phyloP scores from a whole-genome alignment of 2,797 vertebrate genomes.

The Columba guinea region DNA sequence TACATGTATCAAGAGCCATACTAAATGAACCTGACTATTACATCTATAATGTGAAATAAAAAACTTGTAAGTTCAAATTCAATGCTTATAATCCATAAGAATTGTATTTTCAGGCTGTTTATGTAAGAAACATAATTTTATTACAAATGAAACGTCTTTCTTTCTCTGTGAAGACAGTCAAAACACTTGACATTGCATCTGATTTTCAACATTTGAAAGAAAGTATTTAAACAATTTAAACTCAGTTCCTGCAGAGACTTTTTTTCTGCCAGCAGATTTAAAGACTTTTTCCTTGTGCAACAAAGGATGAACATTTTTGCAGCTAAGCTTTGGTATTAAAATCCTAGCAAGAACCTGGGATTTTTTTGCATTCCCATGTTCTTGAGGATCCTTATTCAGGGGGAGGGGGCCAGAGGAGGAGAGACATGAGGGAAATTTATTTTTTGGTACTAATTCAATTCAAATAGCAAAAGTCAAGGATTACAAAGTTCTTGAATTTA shows the following conservation, averaged over 20 bases:
- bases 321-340: neutral
- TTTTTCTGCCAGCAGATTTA: neutral
- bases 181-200: neutral
- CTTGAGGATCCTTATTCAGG: neutral
- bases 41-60: neutral
- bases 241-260: neutral
- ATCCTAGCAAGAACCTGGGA: neutral
- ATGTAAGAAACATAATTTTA: neutral
- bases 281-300: neutral
- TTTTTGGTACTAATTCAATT: neutral
- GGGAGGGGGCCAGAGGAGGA: too few species aligned
- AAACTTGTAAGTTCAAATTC: slow-evolving; percentile 17
- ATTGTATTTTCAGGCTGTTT: neutral
- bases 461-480: neutral
- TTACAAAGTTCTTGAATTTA: neutral
- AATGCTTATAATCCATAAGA: slow-evolving; percentile 14
- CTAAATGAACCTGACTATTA: slow-evolving; percentile 11
- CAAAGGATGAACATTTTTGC: neutral
- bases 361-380: neutral
- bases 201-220: neutral
- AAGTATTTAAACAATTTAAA: neutral
- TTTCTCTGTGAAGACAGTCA: neutral
- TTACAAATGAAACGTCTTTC: neutral
- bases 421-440: too few species aligned
- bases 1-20: neutral